These are phyloP conservation scores for Anarrhichthys ocellatus DNA, from an alignment of 2,113 vertebrate genomes.

Conservation along the genomic window DNA sequence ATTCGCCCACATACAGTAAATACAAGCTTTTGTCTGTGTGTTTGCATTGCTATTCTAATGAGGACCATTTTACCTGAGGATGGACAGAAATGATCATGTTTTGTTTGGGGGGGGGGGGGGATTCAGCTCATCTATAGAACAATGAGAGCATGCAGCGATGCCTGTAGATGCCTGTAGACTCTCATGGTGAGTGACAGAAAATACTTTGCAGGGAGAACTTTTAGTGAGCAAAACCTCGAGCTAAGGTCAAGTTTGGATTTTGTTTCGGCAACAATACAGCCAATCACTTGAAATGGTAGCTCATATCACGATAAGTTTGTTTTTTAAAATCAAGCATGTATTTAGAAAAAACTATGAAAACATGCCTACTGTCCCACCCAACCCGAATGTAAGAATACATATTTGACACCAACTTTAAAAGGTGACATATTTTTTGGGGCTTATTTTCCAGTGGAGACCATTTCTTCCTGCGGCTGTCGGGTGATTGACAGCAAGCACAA, in stretches of 20 bases:
- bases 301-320: neutral
- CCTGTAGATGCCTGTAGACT: neutral
- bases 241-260: neutral
- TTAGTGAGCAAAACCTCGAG: neutral
- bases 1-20: slow-evolving; percentile 21
- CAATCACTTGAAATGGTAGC: neutral
- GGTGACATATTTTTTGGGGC: slow-evolving; percentile 19
- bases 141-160: neutral
- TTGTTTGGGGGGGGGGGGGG: neutral
- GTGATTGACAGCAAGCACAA: slow-evolving; percentile 54
- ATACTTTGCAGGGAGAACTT: neutral
- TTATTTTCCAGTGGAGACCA: slow-evolving; percentile 33
- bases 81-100: neutral
- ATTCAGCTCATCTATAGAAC: neutral
- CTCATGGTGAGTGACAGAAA: slow-evolving; percentile 10
- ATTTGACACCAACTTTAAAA: slow-evolving; percentile 34
- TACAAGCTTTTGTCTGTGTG: neutral
- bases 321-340: neutral
- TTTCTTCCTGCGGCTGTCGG: slow-evolving; percentile 24
- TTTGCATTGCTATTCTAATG: slow-evolving; percentile 20
- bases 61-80: neutral
- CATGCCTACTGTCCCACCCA: neutral
- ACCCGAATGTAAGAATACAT: neutral
- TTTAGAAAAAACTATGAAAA: neutral
- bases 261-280: neutral